Evolutionary conservation across 1,140 invertebrate species (phyloP), one percentile per base, ranked within the genome.

Genomic region (Macrobrachium nipponense): DNA sequence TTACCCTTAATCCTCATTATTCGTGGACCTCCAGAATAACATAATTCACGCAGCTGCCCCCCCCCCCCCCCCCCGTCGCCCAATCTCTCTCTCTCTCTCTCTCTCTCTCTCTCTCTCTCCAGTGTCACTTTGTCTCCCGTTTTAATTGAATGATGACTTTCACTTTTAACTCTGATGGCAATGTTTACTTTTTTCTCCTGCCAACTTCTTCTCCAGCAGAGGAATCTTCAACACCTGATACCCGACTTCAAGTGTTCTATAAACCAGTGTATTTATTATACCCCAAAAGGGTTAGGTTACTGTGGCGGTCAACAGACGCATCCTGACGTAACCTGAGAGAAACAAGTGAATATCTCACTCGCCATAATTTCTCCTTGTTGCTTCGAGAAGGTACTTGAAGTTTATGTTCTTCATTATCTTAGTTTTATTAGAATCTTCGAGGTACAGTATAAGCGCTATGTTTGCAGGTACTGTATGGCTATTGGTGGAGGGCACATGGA

Each of bases 71-170:
- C 60, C 20, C 59, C 20, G n/a, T n/a, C n/a, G n/a, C n/a, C n/a
- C n/a, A n/a, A n/a, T n/a, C n/a, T n/a, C n/a, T n/a, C 18, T 60
- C 58, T 62, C 58, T 79, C n/a, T 60, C 59, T 36, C 36, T 79
- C n/a, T n/a, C 27, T 27, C 27, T 62, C 36, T 23, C 27, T 79
- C 27, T 79, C 23, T 60, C 61, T 61, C 77, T 61, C 36, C 3
- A n/a, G n/a, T n/a, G n/a, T n/a, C n/a, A 5, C 20, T 58, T 20
- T 23, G 43, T 58, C 20, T 23, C n/a, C 44, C 43, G 17, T 59
- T 60, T 51, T 27, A 23, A 51, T 59, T 17, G 12, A 17, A 18
- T 20, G 17, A 18, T 23, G 6, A 6, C 23, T 14, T 51, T 23
- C 10, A 51, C 7, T 23, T 77, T 23, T 10, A 14, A 18, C 2